Evolutionary conservation across 1,140 invertebrate genomes (phyloP).

Genomic region (Aphelinus certus): DNA sequence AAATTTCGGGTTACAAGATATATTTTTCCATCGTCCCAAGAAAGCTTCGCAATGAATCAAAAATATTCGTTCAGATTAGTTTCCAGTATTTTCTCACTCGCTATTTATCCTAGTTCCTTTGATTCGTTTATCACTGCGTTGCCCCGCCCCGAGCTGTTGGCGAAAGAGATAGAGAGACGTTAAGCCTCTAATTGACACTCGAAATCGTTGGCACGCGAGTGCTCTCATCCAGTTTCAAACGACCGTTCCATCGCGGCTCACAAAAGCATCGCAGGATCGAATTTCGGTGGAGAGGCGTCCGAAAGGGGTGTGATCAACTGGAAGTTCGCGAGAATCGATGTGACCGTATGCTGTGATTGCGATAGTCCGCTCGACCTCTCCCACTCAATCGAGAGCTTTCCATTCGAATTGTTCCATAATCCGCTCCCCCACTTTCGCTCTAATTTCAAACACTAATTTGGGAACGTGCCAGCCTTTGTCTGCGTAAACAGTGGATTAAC

Average conservation of each 20-base stretch:
- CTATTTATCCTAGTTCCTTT: too few species aligned
- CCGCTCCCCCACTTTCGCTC: neutral
- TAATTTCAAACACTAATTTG: too few species aligned
- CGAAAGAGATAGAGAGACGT: too few species aligned
- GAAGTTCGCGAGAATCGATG: conserved; percentile 34
- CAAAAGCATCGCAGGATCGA: neutral
- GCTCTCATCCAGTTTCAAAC: neutral
- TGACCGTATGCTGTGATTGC: conserved; percentile 35
- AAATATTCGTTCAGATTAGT: too few species aligned
- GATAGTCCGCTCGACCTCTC: conserved; percentile 31
- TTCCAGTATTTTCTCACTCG: too few species aligned
- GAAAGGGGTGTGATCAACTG: conserved; percentile 11
- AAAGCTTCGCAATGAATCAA: too few species aligned
- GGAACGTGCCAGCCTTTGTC: too few species aligned
- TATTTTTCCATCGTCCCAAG: too few species aligned
- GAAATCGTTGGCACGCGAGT: too few species aligned
- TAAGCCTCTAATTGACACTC: too few species aligned
- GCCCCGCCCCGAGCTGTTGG: neutral
- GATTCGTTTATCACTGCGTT: neutral
- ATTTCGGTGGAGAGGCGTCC: neutral
- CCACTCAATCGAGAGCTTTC: conserved; percentile 1
- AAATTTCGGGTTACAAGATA: too few species aligned
- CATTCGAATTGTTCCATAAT: conserved; percentile 37
- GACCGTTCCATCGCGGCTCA: neutral
- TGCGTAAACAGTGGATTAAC: too few species aligned